Conservation (phyloP, 2,888 invertebrate genomes). For the Nebria salina region DNA sequence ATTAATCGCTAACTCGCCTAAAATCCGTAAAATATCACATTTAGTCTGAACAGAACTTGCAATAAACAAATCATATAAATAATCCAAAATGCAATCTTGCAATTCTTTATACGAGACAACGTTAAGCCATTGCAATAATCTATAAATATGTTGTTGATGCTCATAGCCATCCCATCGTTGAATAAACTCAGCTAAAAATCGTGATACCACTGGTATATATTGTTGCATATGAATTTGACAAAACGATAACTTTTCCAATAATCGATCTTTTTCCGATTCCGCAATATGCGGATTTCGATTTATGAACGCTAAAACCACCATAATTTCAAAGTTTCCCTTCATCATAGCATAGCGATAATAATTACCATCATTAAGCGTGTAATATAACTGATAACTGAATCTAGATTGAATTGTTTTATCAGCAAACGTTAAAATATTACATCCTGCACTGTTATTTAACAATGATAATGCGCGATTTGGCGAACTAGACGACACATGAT, state of each 20-base stretch:
- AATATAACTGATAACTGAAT: constrained; percentile 29
- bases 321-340: constrained; percentile 18
- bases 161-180: constrained; percentile 28
- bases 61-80: constrained; percentile 32
- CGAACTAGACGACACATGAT: constrained; percentile 20
- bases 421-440: constrained; percentile 24
- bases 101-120: constrained; percentile 17
- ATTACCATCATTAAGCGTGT: constrained; percentile 31
- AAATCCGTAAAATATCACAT: constrained; percentile 26
- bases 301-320: constrained; percentile 24
- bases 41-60: constrained; percentile 23
- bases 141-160: constrained; percentile 25
- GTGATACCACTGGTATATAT: constrained; percentile 28
- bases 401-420: constrained; percentile 8
- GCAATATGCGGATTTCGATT: constrained; percentile 22
- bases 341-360: constrained; percentile 18
- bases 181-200: constrained; percentile 31
- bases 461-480: constrained; percentile 19
- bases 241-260: constrained; percentile 12
- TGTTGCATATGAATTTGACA: constrained; percentile 35
- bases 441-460: constrained; percentile 23
- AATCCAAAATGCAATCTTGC: constrained; percentile 24
- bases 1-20: constrained; percentile 23
- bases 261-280: constrained; percentile 26
- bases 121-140: constrained; percentile 21